Evolutionary conservation across 53 echinoderm and acorn worm species (phyloP).

Genomic region (Astropecten irregularis): DNA sequence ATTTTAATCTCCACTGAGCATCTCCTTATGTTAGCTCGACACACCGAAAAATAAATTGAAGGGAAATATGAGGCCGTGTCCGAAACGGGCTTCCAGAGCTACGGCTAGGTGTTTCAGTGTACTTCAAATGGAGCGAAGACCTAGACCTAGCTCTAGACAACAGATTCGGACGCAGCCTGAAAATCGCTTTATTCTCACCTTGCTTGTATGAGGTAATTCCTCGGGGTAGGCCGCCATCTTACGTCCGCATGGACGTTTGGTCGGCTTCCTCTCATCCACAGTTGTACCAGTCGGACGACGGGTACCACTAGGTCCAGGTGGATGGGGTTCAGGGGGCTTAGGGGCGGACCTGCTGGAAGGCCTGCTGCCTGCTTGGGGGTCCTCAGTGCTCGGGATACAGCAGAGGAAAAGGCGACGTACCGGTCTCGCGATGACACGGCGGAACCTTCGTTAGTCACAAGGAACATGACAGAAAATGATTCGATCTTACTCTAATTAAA

Average conservation of each 20-base stretch:
- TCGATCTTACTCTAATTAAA: no score
- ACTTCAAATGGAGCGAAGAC: no score
- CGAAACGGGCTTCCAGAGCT: no score
- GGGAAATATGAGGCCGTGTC: background rate
- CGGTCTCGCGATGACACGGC: constrained; percentile 12
- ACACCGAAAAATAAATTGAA: background rate
- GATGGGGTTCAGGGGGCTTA: no score
- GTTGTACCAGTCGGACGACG: no score
- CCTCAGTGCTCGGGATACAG: background rate
- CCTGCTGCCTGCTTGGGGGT: background rate
- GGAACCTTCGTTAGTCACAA: constrained; percentile 8
- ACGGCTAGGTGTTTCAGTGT: no score
- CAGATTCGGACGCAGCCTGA: background rate
- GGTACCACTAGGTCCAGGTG: no score
- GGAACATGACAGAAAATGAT: background rate
- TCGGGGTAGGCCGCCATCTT: constrained; percentile 2
- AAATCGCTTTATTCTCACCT: no score
- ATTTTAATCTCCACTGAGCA: no score
- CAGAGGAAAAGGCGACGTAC: constrained; percentile 18
- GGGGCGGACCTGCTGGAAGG: background rate
- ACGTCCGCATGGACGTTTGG: background rate
- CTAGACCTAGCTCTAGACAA: no score
- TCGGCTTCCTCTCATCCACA: background rate
- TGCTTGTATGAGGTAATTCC: background rate
- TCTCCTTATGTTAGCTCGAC: no score